Evolutionary conservation across 2,888 invertebrate species (phyloP), one percentile per base, ranked within the genome.

Genomic region (Crossocerus cetratus): DNA sequence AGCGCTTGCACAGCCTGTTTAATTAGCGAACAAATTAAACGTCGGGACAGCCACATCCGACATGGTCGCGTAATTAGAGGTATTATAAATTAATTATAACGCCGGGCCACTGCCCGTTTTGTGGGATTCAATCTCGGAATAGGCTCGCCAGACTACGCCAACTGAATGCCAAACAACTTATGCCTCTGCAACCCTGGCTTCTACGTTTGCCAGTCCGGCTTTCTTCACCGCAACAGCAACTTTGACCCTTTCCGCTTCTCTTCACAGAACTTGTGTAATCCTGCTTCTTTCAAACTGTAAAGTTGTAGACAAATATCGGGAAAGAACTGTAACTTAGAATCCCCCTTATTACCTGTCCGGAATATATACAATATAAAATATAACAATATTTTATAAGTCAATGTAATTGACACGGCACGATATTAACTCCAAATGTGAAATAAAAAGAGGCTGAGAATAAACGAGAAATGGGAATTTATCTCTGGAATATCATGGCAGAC

Each of bases 41-140:
- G 86, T 76, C 72, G 68, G 77, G 71, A 83, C 83, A 65, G 76
- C 78, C 80, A 76, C 84, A 76, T 85, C 80, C 82, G 79, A 77
- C 85, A 79, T 78, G 76, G 74, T 72, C 73, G 70, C 77, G 84
- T 85, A 87, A 86, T 87, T 87, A 87, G 85, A 83, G 84, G 86
- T 86, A 84, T 87, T 86, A 86, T 86, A 86, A 87, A 87, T 87
- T 86, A 87, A 87, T 87, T 86, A 86, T 83, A 83, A 84, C 80
- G 61, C 71, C 75, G 76, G 65, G 74, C 72, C 60, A 67, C 55
- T 68, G 77, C 74, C 76, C 84, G 83, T 84, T 86, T 85, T 84
- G 84, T 65, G 77, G 83, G 80, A 85, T 87, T 85, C 84, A 86
- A 87, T 87, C 86, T 84, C 80, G 80, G 78, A 86, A 85, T 83